Evolutionary conservation across 2,113 vertebrate species (phyloP).

Genomic region (Epinephelus moara): DNA sequence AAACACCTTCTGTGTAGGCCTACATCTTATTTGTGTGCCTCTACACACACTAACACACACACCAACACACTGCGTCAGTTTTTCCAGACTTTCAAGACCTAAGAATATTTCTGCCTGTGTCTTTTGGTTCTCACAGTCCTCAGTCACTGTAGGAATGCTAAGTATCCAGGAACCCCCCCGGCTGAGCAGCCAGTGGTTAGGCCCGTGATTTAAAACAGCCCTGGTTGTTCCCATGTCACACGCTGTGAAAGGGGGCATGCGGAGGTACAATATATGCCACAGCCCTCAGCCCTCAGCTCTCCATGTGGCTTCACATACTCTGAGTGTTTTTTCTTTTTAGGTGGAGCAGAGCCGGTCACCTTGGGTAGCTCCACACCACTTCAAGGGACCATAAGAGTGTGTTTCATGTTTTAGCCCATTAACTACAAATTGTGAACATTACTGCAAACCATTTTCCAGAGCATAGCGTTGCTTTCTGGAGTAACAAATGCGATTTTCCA

Average conservation of each 20-base stretch:
- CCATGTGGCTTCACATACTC: slow-evolving; percentile 36
- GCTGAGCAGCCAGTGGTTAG: slow-evolving; percentile 67
- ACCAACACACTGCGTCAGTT: slow-evolving; percentile 23
- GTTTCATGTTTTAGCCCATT: slow-evolving; percentile 32
- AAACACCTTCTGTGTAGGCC: not conserved
- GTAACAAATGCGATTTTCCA: slow-evolving; percentile 7
- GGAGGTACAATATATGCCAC: slow-evolving; percentile 44
- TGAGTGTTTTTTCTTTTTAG: slow-evolving; percentile 6
- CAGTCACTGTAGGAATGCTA: slow-evolving; percentile 76
- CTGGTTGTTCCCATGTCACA: slow-evolving; percentile 78
- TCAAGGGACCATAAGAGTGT: not conserved
- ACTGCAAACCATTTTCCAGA: slow-evolving; percentile 21
- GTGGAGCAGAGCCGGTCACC: slow-evolving; percentile 31
- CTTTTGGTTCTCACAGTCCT: slow-evolving; percentile 79
- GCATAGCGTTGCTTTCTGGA: not conserved
- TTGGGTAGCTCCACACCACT: slow-evolving; percentile 7
- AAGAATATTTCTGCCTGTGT: slow-evolving; percentile 66
- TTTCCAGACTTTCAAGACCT: slow-evolving; percentile 52
- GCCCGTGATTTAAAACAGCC: slow-evolving; percentile 75
- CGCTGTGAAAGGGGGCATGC: slow-evolving; percentile 62
- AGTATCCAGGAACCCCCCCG: slow-evolving; percentile 69
- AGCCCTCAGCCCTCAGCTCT: slow-evolving; percentile 37
- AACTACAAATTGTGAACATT: slow-evolving; percentile 24
- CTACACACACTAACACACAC: slow-evolving; percentile 12
- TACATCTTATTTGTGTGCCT: no score